Evolutionary conservation across 1,140 invertebrate species (phyloP).

Genomic region (Mercenaria mercenaria): DNA sequence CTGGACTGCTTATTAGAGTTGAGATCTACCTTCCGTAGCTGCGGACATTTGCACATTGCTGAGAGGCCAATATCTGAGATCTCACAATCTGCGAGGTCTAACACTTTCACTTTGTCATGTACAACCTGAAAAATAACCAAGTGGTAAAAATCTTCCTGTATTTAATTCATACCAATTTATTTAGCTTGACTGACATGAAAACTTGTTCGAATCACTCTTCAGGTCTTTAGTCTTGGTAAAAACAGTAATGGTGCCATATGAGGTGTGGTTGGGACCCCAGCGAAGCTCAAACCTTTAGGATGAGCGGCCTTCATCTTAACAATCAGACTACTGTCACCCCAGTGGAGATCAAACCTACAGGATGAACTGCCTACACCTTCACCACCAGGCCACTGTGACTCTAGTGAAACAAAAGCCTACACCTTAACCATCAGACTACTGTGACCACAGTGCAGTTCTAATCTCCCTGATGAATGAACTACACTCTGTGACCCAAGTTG

Average conservation of each 20-base stretch:
- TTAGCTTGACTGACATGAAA: not conserved
- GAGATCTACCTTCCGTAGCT: slow-evolving; percentile 76
- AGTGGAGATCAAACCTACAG: too few relatives aligned
- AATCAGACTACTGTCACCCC: not conserved
- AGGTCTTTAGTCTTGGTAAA: not conserved
- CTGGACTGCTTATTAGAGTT: slow-evolving; percentile 76
- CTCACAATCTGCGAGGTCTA: slow-evolving; percentile 75
- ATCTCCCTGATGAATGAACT: too few relatives aligned
- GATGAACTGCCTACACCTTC: too few relatives aligned
- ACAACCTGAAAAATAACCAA: slow-evolving; percentile 64
- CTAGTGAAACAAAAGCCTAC: too few relatives aligned
- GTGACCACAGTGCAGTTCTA: too few relatives aligned
- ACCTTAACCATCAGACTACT: too few relatives aligned
- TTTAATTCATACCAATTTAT: not conserved
- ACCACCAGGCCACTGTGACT: too few relatives aligned
- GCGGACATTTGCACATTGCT: slow-evolving; percentile 66
- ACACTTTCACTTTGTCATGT: slow-evolving; percentile 66
- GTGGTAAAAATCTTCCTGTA: not conserved
- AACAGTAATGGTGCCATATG: not conserved
- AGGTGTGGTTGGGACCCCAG: too few relatives aligned
- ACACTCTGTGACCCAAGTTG: too few relatives aligned
- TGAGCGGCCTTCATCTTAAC: not conserved
- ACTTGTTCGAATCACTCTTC: not conserved
- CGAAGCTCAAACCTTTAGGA: not conserved
- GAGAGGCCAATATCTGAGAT: slow-evolving; percentile 74